Evolutionary conservation across 2,888 invertebrate genomes (phyloP).

Genomic region (Lissonota sp.): DNA sequence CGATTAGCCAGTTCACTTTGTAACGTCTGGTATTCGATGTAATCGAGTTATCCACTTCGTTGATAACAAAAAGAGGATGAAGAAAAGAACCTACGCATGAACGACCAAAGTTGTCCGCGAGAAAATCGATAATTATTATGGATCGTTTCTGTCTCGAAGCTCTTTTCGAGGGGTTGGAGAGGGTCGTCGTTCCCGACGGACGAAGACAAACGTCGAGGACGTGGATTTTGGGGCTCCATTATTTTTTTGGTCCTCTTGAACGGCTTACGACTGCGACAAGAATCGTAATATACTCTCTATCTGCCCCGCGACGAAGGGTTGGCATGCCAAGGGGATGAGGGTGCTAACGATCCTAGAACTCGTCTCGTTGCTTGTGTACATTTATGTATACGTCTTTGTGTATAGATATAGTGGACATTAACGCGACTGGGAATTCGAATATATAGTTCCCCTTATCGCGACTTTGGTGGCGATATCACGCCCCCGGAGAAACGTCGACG

Average conservation of each 20-base stretch:
- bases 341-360: constrained; percentile 49
- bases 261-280: constrained; percentile 36
- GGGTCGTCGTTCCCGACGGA: neutral
- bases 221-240: constrained; percentile 7
- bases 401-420: constrained; percentile 39
- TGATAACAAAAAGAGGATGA: constrained; percentile 25
- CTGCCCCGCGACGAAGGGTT: constrained; percentile 27
- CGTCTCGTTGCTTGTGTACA: constrained; percentile 34
- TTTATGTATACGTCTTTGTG: neutral
- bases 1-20: neutral
- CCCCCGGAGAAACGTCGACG: constrained; percentile 39
- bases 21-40: neutral
- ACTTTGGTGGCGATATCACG: constrained; percentile 46
- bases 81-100: neutral
- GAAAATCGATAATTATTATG: constrained; percentile 43
- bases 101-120: neutral
- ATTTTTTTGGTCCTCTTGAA: constrained; percentile 1
- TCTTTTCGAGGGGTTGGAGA: too few species aligned
- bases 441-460: constrained; percentile 53
- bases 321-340: neutral
- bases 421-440: constrained; percentile 56
- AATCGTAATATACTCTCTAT: constrained; percentile 42
- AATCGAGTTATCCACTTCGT: too few species aligned
- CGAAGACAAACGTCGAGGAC: constrained; percentile 3
- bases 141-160: neutral